phyloP scores from a whole-genome alignment of 2,888 invertebrate species.

The Brachynemurus nebulosus region DNA sequence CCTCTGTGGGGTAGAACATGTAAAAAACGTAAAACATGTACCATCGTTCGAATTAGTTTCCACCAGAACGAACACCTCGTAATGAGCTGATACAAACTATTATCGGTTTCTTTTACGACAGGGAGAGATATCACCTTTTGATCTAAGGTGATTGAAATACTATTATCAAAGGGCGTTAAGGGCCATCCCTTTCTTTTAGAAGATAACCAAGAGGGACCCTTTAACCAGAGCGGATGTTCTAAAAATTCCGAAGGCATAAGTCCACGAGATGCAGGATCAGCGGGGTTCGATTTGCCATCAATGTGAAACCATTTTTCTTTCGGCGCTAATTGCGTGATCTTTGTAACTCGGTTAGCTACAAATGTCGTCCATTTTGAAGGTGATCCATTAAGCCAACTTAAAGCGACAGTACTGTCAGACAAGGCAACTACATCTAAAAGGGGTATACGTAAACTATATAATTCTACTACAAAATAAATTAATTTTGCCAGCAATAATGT shows the following conservation, averaged over 20 bases:
- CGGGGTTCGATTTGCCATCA: constrained; percentile 9
- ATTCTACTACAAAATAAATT: neutral
- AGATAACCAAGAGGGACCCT: neutral
- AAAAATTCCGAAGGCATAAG: constrained; percentile 8
- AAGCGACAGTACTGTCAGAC: constrained; percentile 12
- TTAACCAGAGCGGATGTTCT: neutral
- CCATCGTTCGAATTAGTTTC: neutral
- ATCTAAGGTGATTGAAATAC: neutral
- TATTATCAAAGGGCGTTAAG: neutral
- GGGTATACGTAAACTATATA: neutral
- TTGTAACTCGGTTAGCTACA: constrained; percentile 13
- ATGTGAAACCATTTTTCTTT: constrained; percentile 10
- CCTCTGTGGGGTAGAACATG: neutral
- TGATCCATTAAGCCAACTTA: constrained; percentile 12
- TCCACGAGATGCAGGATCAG: constrained; percentile 12
- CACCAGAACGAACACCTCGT: neutral
- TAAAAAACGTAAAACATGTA: neutral
- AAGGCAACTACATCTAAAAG: constrained; percentile 9
- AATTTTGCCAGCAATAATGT: constrained; percentile 12
- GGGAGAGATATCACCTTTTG: neutral
- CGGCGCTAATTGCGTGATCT: constrained; percentile 9
- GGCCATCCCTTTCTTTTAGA: neutral
- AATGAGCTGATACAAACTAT: neutral
- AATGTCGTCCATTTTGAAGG: constrained; percentile 14
- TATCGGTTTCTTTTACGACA: neutral